phyloP scores from a whole-genome alignment of 1,140 invertebrate genomes.

The Nasonia vitripennis region DNA sequence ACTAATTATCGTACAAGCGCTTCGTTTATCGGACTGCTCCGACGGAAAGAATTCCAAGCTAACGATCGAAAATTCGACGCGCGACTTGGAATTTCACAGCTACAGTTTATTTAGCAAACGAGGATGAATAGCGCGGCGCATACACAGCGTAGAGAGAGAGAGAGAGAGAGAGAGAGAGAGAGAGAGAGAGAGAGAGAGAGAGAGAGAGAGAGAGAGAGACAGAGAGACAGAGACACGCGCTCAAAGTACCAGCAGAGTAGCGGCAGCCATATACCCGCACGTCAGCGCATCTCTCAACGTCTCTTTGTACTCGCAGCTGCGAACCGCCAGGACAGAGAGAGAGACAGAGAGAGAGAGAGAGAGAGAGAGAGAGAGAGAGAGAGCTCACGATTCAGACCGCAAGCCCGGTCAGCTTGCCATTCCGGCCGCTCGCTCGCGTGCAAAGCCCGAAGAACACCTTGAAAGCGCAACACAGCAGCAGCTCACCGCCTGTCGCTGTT shows the following conservation, averaged over 20 bases:
- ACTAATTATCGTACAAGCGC: too few species aligned
- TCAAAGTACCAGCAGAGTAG: not conserved
- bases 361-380: conserved; percentile 1
- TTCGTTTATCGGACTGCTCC: too few species aligned
- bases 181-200: not conserved
- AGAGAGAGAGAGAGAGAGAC: too few species aligned
- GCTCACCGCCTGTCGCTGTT: conserved; percentile 29
- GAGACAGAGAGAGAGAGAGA: not conserved
- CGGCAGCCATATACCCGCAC: not conserved
- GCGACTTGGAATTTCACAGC: not conserved
- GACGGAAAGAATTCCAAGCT: too few species aligned
- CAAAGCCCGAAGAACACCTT: conserved; percentile 27
- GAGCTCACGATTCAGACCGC: conserved; percentile 13
- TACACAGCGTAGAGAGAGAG: too few species aligned
- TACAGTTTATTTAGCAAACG: not conserved
- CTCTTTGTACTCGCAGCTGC: conserved; percentile 18
- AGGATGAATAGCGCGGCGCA: conserved; percentile 4
- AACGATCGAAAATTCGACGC: too few species aligned
- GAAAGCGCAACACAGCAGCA: conserved; percentile 1
- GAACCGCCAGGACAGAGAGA: not conserved
- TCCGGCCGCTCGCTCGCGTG: not conserved
- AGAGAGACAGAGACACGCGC: too few species aligned
- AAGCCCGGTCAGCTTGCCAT: conserved; percentile 17
- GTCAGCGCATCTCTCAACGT: not conserved
- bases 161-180: too few species aligned